phyloP scores from a whole-genome alignment of 2,888 invertebrate genomes.

The Agonopterix alstromeriana region DNA sequence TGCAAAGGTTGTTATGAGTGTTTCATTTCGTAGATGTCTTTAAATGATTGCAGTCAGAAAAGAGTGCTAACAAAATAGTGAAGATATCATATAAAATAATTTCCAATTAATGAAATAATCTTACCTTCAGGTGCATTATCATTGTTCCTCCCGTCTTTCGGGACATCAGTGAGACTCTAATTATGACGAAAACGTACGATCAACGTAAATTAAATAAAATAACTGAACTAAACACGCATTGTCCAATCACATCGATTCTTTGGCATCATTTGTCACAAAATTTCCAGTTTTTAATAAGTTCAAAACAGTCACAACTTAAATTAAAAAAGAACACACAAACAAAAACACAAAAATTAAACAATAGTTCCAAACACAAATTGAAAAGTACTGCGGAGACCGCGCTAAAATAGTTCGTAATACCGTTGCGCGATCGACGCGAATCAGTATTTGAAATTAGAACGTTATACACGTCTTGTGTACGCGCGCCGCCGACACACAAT shows the following conservation, averaged over 20 bases:
- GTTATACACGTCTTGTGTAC: constrained; percentile 48
- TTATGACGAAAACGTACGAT: constrained; percentile 29
- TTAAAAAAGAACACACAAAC: constrained; percentile 35
- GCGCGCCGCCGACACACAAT: constrained; percentile 67
- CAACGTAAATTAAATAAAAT: constrained; percentile 30
- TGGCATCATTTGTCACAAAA: constrained; percentile 55
- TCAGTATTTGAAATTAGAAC: constrained; percentile 33
- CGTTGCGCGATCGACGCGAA: constrained; percentile 50
- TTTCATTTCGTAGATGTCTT: too few relatives aligned
- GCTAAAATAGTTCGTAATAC: constrained; percentile 36
- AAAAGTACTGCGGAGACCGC: constrained; percentile 26
- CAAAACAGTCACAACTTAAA: constrained; percentile 35
- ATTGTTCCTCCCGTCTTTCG: constrained; percentile 63
- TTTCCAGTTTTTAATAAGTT: constrained; percentile 20
- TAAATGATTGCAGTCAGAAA: too few relatives aligned
- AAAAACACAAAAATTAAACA: constrained; percentile 36
- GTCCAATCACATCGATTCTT: constrained; percentile 63
- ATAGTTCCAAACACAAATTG: constrained; percentile 43
- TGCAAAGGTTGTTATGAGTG: too few relatives aligned
- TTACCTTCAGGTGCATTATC: constrained; percentile 67
- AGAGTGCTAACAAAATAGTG: not conserved
- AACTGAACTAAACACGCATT: constrained; percentile 44
- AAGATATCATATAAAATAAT: not conserved
- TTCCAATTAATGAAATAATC: constrained; percentile 7
- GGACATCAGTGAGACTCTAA: constrained; percentile 57